A percentile compares a stretch with the other conserved stretches of the same genome.
phyloP scores from a whole-genome alignment of 1,140 invertebrate genomes.

The Calliopsis andreniformis region DNA sequence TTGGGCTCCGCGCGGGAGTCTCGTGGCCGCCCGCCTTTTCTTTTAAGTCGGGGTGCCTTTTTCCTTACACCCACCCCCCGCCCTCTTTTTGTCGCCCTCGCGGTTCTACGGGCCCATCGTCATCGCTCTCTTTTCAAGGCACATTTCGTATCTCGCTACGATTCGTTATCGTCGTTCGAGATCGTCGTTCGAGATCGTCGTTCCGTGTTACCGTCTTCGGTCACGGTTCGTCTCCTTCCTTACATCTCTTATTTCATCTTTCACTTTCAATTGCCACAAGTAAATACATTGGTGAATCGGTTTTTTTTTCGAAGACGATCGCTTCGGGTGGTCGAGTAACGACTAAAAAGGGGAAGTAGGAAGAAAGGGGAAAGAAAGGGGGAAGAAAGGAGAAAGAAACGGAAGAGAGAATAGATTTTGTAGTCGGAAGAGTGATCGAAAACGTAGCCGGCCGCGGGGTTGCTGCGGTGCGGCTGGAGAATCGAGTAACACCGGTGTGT shows the following conservation, averaged over 20 bases:
- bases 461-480: slow-evolving; percentile 9
- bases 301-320: neutral
- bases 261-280: too few relatives aligned
- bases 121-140: slow-evolving; percentile 37
- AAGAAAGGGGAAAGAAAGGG: neutral
- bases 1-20: slow-evolving; percentile 79
- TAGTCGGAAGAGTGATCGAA: slow-evolving; percentile 2
- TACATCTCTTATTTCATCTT: neutral
- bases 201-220: slow-evolving; percentile 3
- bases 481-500: slow-evolving; percentile 26
- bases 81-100: slow-evolving; percentile 32
- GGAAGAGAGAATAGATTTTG: slow-evolving; percentile 27
- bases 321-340: slow-evolving; percentile 13
- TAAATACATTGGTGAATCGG: too few relatives aligned
- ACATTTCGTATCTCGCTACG: slow-evolving; percentile 3
- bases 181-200: neutral
- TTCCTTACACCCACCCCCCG: slow-evolving; percentile 50
- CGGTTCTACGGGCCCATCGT: slow-evolving; percentile 12
- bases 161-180: neutral
- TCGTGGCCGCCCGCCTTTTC: slow-evolving; percentile 73
- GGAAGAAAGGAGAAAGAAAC: slow-evolving; percentile 17
- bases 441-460: slow-evolving; percentile 7
- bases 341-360: neutral
- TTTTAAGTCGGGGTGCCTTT: slow-evolving; percentile 65
- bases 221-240: slow-evolving; percentile 27